Conservation (phyloP, 1,140 invertebrate species). For the Papilio glaucus region DNA sequence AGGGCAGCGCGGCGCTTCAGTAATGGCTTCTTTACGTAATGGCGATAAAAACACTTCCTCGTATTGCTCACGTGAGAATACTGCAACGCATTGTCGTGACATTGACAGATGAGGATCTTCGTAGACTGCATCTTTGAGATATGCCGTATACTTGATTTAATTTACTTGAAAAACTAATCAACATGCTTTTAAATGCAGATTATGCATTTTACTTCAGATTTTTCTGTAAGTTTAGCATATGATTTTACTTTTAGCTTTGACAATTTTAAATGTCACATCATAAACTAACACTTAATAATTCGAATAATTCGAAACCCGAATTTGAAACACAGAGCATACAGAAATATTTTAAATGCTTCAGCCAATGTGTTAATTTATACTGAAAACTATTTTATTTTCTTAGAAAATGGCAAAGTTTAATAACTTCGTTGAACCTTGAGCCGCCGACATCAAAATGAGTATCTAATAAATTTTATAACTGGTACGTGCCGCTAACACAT, state of each 20-base stretch:
- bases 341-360: neutral
- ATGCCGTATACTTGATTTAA: neutral
- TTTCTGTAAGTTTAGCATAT: neutral
- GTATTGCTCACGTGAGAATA: slow-evolving; percentile 72
- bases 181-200: neutral
- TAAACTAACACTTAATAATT: too few species aligned
- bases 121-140: slow-evolving; percentile 20
- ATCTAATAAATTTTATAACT: slow-evolving; percentile 22
- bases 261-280: too few species aligned
- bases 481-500: slow-evolving; percentile 14
- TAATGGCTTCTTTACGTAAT: slow-evolving; percentile 76
- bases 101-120: slow-evolving; percentile 65
- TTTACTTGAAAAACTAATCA: neutral
- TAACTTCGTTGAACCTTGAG: neutral
- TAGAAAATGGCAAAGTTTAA: slow-evolving; percentile 9
- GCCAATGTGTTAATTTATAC: too few species aligned
- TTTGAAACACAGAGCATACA: neutral
- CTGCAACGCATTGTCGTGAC: slow-evolving; percentile 59
- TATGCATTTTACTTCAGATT: neutral
- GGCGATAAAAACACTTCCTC: slow-evolving; percentile 73
- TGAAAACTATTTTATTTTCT: neutral
- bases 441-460: neutral
- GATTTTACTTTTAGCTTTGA: neutral
- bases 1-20: slow-evolving; percentile 58
- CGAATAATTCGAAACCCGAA: neutral